phyloP scores from a whole-genome alignment of 2,888 invertebrate genomes.

The Drosophila anomelani region DNA sequence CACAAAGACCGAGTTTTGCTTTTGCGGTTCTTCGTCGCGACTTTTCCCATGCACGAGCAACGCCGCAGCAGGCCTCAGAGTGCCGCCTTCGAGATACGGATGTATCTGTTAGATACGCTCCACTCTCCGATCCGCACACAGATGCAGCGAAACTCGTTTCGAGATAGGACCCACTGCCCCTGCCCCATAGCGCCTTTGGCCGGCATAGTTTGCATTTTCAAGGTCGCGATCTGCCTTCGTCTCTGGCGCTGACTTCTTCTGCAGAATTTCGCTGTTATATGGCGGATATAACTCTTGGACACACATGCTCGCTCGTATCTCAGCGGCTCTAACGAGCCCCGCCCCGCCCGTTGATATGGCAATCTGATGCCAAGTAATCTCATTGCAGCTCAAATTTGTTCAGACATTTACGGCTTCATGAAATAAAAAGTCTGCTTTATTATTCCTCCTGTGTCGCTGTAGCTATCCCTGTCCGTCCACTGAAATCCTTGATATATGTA shows the following conservation, averaged over 20 bases:
- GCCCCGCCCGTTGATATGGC: conserved; percentile 41
- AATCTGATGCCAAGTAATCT: conserved; percentile 77
- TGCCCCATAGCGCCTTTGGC: conserved; percentile 64
- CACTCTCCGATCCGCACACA: conserved; percentile 39
- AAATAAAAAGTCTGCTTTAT: conserved; percentile 74
- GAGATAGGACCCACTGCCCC: conserved; percentile 44
- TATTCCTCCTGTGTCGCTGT: conserved; percentile 45
- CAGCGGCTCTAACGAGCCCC: conserved; percentile 64
- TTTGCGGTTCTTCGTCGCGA: conserved; percentile 55
- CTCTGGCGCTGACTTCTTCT: conserved; percentile 39
- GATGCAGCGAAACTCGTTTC: conserved; percentile 72
- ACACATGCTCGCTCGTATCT: conserved; percentile 42
- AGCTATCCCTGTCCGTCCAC: conserved; percentile 15
- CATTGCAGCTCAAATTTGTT: conserved; percentile 62
- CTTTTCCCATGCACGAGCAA: conserved; percentile 47
- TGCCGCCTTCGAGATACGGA: conserved; percentile 33
- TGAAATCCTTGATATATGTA: conserved; percentile 56
- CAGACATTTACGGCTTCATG: conserved; percentile 46
- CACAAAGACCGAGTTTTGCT: conserved; percentile 81
- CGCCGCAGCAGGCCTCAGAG: conserved; percentile 1
- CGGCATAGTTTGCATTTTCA: conserved; percentile 81
- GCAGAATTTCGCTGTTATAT: conserved; percentile 59
- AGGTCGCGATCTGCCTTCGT: conserved; percentile 56
- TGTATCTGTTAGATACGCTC: conserved; percentile 71
- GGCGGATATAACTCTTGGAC: conserved; percentile 34